Base-by-base conservation (phyloP, 2,888 invertebrate species). In the Stenichneumon culpator region DNA sequence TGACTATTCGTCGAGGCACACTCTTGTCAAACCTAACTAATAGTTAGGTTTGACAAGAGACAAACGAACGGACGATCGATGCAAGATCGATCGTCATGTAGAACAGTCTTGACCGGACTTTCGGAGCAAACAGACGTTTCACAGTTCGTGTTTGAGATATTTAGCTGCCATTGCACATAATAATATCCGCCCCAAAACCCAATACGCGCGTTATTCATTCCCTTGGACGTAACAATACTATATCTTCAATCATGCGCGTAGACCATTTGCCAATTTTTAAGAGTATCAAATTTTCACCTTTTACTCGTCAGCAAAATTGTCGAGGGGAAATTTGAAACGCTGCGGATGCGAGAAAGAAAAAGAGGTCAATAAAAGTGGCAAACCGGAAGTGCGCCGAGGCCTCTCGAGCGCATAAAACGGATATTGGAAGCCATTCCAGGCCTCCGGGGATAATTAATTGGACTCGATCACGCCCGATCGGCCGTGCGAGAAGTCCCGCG, bases 401-500 rank as follows among this genome's bases (percentile, higher is more conserved):
- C 79, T 82, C 73, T 78, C 60, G 79, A 54, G 73, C 70, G 73
- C 70, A 32, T 83, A 86, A 82, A 88, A 86, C 90, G 91, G 91
- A 91, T 91, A 91, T 92, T 90, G 90, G 89, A 91, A 89, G 89
- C 88, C 89, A 80, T 88, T 82, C 86, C 73, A 65, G 54, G 82
- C 73, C 81, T 68, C 72, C 85, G 74, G 82, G 79, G 86, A 87
- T 89, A 90, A 92, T 92, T 91, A 90, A 92, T 90, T 91, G 89
- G 86, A 82, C 83, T 87, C 86, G 83, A 86, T 87, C 84, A 79
- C 79, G 86, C 72, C 84, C 81, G 86, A 84, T 82, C 79, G 79
- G 73, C 72, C 82, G 72, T 57, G 79, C 82, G 72, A 68, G 82
- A 85, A 85, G 85, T 85, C 79, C 82, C 79, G 82, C 85, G 82